phyloP scores from a whole-genome alignment of 2,888 invertebrate genomes.

The Myopa testacea region DNA sequence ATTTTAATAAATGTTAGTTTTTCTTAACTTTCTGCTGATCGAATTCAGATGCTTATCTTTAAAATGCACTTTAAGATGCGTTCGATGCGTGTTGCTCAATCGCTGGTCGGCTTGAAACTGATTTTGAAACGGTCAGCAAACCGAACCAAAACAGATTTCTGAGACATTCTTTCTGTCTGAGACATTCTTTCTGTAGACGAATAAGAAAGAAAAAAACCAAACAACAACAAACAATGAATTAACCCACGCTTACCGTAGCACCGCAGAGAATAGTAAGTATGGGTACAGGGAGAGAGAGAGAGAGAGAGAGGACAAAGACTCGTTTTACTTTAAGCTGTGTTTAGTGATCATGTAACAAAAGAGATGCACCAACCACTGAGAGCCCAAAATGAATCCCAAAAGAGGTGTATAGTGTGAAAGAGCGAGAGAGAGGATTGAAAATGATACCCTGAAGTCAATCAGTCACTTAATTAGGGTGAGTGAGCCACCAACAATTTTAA shows the following conservation, averaged over 20 bases:
- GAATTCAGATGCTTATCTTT: no score
- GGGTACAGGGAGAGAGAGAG: background rate
- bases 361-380: slow-evolving; percentile 38
- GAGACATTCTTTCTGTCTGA: slow-evolving; percentile 58
- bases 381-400: slow-evolving; percentile 34
- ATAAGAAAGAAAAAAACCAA: slow-evolving; percentile 25
- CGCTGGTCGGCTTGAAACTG: slow-evolving; percentile 67
- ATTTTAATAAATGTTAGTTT: no score
- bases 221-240: slow-evolving; percentile 31
- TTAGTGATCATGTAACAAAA: slow-evolving; percentile 46
- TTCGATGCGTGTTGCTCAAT: slow-evolving; percentile 59
- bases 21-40: background rate
- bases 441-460: background rate
- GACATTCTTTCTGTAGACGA: slow-evolving; percentile 1
- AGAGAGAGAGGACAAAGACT: slow-evolving; percentile 28
- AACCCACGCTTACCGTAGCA: slow-evolving; percentile 28
- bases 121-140: slow-evolving; percentile 64
- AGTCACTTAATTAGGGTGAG: background rate
- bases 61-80: slow-evolving; percentile 33
- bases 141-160: slow-evolving; percentile 61
- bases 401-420: background rate
- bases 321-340: slow-evolving; percentile 7
- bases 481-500: background rate
- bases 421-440: background rate
- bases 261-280: background rate